Base-by-base conservation (phyloP, 2,888 invertebrate species). In the Endomychus coccineus region DNA sequence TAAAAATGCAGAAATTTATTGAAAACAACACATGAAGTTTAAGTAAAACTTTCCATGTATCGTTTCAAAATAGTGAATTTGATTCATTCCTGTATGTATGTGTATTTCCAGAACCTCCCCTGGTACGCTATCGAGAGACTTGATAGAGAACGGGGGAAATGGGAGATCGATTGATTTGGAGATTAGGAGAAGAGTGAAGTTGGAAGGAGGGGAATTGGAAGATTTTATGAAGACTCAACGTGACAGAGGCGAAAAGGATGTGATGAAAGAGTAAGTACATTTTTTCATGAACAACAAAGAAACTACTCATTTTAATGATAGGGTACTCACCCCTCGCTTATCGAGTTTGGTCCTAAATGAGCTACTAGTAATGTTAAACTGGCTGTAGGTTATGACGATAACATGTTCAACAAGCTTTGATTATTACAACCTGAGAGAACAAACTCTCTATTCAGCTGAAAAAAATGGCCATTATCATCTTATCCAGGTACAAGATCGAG, bases 151-250 rank as follows among this genome's bases (percentile, higher is more conserved):
- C 41, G 83, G 83, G 0, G 79, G 81, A 0, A 78, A 82, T 47
- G 31, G 39, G 1, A 69, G 84, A 22, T 77, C 75, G 29, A 71
- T 88, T 13, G 83, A 83, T 51, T 59, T 89, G 40, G 76, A 78
- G 34, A 73, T 88, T 1, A 74, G 77, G 32, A 72, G 75, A 10
- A 70, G 88, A 12, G 74, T 88, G 1, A 74, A 80, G 40, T 66
- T 88, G 0, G 87, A 88, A 57, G 88, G 88, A 0, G 61, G 72
- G 0, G 88, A 89, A 56, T 64, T 89, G 1, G 85, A 87, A 30
- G 86, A 86, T 50, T 80, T 77, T 62, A 64, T 81, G 52, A 76
- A 76, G 40, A 77, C 75, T 32, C 78, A 82, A 51, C 73, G 76
- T 41, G 70, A 74, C 45, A 77, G 67, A 46, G 44, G 37, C 16